These are phyloP conservation scores for Halcyon badia DNA, from an alignment of 2,797 vertebrate genomes.

Conservation along the genomic window DNA sequence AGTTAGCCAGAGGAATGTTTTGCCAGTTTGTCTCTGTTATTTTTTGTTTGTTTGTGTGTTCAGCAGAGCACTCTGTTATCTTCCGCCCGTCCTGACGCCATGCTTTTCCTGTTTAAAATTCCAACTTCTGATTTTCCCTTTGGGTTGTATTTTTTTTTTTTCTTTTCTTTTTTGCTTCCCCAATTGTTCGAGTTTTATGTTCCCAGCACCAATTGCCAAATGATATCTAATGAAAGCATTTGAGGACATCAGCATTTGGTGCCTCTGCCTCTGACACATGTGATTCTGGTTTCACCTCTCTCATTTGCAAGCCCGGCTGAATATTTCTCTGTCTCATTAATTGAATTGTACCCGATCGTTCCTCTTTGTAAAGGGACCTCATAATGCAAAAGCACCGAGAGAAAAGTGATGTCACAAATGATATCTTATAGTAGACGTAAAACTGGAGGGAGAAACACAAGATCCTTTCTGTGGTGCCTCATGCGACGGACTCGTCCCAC, in stretches of 20 bases:
- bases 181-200: slow-evolving; percentile 49
- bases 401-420: not conserved
- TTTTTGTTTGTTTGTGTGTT: slow-evolving; percentile 89
- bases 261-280: not conserved
- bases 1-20: slow-evolving; percentile 81
- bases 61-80: slow-evolving; percentile 88
- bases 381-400: not conserved
- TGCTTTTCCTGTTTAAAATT: slow-evolving; percentile 98
- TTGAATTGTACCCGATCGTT: not conserved
- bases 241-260: not conserved
- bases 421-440: not conserved
- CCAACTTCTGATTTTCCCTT: slow-evolving; percentile 79
- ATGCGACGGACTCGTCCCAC: not conserved
- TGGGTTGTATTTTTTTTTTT: slow-evolving; percentile 45
- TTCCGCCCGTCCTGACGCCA: slow-evolving; percentile 92
- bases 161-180: slow-evolving; percentile 27
- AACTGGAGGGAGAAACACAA: not conserved
- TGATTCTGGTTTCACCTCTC: not conserved
- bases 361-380: not conserved
- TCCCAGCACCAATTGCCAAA: slow-evolving; percentile 30
- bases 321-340: not conserved
- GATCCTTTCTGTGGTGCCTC: not conserved
- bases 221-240: slow-evolving; percentile 79
- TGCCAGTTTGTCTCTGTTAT: slow-evolving; percentile 60
- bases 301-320: not conserved